Base-by-base conservation (phyloP, 2,797 vertebrate species). In the Acridotheres tristis region DNA sequence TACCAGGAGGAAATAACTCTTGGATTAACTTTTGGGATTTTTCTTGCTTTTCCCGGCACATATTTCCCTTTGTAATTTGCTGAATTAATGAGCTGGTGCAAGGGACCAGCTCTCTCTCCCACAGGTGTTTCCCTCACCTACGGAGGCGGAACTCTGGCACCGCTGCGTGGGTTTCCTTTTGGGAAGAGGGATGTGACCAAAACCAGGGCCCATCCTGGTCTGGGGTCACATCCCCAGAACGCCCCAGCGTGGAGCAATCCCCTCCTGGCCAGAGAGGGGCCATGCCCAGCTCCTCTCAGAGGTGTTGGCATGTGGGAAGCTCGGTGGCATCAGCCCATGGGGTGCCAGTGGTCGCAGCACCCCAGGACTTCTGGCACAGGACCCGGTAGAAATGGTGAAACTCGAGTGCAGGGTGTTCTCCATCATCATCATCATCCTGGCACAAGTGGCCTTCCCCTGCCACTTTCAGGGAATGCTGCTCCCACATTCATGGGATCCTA, bases 1-100 rank as follows among this genome's bases (percentile, higher is more conserved):
- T 53, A 92, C 27, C 3, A 73, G 69, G 79, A 97, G 97, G 97
- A 98, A 98, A 97, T 91, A 79, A 67, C 77, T 84, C 93, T 17
- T 15, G 96, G 81, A 85, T 95, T 89, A 74, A 45, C 85, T 91
- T 97, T 92, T 89, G 88, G 96, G 90, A 94, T 76, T 96, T 97
- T 94, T 76, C 80, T 91, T 54, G 57, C 93, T 95, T 96, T 97
- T 90, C 96, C 96, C 88, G 22, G 91, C 79, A 90, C 14, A 3
- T 30, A 95, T 96, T 98, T 97, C 96, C 97, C 91, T 94, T 66
- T 78, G 76, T 23, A 71, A 91, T 86, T 84, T 18, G 23, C 78
- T 27, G 89, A 85, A 83, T 91, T 93, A 94, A 96, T 94, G 79
- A 94, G 92, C 61, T 36, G 21, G 29, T 36, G 62, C 76, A 32